Conservation (phyloP, 92 coral and sea anemone species). For the Phenganax stokvisi region DNA sequence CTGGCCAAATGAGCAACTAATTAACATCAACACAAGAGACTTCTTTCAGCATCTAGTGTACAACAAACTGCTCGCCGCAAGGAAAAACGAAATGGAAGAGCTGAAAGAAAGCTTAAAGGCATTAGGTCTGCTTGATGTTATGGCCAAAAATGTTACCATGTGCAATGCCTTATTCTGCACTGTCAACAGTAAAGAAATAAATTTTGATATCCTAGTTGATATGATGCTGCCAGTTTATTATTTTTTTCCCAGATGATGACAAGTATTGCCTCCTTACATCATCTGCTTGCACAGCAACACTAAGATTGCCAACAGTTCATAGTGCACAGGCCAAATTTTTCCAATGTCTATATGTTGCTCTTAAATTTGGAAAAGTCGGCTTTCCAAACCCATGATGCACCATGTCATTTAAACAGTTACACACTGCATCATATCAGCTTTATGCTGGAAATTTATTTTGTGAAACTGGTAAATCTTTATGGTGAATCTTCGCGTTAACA, state of each 20-base stretch:
- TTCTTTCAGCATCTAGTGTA: constrained; percentile 50
- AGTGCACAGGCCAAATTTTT: constrained; percentile 42
- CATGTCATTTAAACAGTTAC: too few relatives aligned
- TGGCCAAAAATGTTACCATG: constrained; percentile 38
- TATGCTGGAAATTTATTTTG: too few relatives aligned
- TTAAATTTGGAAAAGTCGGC: constrained; percentile 53
- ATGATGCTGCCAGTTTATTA: constrained; percentile 26
- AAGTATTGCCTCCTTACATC: constrained; percentile 47
- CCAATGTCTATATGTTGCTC: constrained; percentile 44
- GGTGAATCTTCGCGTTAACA: too few relatives aligned
- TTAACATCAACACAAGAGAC: constrained; percentile 34
- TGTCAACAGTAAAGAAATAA: constrained; percentile 19
- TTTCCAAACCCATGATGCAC: constrained; percentile 41
- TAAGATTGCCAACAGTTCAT: constrained; percentile 50
- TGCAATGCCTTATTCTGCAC: constrained; percentile 46
- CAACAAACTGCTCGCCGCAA: constrained; percentile 47
- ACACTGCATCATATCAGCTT: too few relatives aligned
- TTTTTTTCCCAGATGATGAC: constrained; percentile 45
- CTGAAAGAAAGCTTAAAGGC: constrained; percentile 47
- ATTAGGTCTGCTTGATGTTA: constrained; percentile 44
- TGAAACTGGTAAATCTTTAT: too few relatives aligned
- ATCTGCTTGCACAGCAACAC: constrained; percentile 45
- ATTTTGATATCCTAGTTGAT: constrained; percentile 36
- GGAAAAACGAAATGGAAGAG: constrained; percentile 53
- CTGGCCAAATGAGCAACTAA: constrained; percentile 43